Percentiles rank a stretch among this genome's conserved stretches.
Conservation (phyloP, 2,888 invertebrate genomes). For the Scrobipalpa atriplicella region DNA sequence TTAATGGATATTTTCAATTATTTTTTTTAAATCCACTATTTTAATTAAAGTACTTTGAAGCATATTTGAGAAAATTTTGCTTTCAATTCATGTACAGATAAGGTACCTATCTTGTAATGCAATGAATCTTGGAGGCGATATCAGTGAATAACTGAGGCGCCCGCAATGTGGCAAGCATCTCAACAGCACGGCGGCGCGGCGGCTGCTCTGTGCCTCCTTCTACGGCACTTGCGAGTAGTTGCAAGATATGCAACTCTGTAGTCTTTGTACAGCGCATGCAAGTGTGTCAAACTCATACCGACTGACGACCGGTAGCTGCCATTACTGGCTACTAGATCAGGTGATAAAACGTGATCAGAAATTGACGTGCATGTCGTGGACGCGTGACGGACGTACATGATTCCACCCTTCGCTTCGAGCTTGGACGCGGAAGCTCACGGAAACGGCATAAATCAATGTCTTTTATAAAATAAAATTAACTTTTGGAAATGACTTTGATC, state of each 20-base stretch:
- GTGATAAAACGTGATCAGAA: not conserved
- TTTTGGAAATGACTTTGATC: not conserved
- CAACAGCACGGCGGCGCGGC: not conserved
- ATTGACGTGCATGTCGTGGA: not conserved
- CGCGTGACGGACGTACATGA: not conserved
- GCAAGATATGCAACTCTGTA: not conserved
- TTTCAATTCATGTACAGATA: not conserved
- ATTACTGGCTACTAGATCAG: not conserved
- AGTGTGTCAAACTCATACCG: not conserved
- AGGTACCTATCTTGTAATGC: not conserved
- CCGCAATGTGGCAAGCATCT: not conserved
- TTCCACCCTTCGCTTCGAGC: not conserved
- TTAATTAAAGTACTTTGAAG: no score
- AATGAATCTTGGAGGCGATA: not conserved
- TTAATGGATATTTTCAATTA: no score
- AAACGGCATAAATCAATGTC: not conserved
- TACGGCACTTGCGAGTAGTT: constrained; percentile 1
- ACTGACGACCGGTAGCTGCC: not conserved
- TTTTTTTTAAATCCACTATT: no score
- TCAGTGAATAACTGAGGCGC: not conserved
- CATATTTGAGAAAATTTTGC: not conserved
- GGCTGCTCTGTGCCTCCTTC: not conserved
- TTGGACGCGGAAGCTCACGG: not conserved
- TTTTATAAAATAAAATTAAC: not conserved
- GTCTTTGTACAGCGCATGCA: not conserved